Percentiles rank a stretch among this genome's conserved stretches.
These are phyloP conservation scores for Athrips mouffetella DNA, from an alignment of 2,888 invertebrate species.

Conservation along the genomic window DNA sequence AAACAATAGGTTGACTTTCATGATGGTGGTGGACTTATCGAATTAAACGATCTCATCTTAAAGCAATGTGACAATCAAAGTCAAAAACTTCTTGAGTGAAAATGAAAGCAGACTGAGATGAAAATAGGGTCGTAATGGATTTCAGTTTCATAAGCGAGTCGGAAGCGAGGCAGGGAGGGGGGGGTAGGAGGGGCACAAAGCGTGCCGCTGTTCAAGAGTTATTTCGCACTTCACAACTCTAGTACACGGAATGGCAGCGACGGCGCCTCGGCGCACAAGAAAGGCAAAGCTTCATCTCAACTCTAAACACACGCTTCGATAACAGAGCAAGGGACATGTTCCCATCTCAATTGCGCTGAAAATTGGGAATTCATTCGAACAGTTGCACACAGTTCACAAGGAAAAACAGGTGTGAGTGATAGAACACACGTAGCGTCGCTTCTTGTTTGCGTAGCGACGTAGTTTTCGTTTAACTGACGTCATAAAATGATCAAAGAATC, in stretches of 20 bases:
- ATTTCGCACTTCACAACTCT: slow-evolving; percentile 9
- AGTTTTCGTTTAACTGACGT: no score
- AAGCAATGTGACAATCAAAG: slow-evolving; percentile 4
- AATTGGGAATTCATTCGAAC: not conserved
- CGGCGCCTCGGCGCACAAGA: not conserved
- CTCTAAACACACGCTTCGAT: not conserved
- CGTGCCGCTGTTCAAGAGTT: slow-evolving; percentile 7
- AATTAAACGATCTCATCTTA: not conserved
- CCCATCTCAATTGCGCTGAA: not conserved
- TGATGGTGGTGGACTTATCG: no score
- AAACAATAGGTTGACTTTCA: not conserved
- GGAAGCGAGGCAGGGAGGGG: not conserved
- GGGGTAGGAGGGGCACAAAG: not conserved
- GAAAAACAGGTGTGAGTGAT: no score
- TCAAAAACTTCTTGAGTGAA: slow-evolving; percentile 6
- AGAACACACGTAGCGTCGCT: no score
- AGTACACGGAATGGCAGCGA: no score
- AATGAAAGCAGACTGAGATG: slow-evolving; percentile 11
- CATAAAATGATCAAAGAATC: no score
- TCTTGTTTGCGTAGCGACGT: no score
- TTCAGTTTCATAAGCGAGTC: slow-evolving; percentile 20
- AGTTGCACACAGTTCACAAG: not conserved
- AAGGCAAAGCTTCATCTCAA: not conserved
- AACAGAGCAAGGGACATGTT: not conserved
- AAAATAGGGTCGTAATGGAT: slow-evolving; percentile 17